A percentile compares a stretch with the other conserved stretches of the same genome.
phyloP scores from a whole-genome alignment of 2,797 vertebrate species.

The Pseudochromis fuscus region DNA sequence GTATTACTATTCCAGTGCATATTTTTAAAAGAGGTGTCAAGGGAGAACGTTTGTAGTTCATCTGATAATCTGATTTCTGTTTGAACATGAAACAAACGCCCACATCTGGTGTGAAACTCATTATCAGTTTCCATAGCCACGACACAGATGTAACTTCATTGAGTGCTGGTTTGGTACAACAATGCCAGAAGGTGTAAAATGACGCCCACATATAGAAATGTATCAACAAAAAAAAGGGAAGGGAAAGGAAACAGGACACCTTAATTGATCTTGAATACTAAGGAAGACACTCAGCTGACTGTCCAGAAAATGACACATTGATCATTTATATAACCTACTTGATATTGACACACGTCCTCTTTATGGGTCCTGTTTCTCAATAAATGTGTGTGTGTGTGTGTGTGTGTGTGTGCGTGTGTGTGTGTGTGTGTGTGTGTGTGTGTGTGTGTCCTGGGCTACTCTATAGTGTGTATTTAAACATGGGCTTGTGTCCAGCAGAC shows the following conservation, averaged over 20 bases:
- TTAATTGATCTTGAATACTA: not conserved
- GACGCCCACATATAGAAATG: not conserved
- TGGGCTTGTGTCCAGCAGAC: slow-evolving; percentile 40
- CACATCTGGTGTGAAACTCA: not conserved
- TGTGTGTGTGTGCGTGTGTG: slow-evolving; percentile 12
- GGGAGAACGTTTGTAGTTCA: not conserved
- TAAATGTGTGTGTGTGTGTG: not conserved
- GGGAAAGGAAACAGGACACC: not conserved
- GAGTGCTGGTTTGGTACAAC: not conserved
- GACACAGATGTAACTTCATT: not conserved
- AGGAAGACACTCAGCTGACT: not conserved
- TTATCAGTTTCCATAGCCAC: not conserved
- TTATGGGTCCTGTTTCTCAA: not conserved
- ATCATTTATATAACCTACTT: slow-evolving; percentile 3
- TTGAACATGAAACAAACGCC: not conserved
- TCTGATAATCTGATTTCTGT: not conserved
- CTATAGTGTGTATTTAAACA: slow-evolving; percentile 47
- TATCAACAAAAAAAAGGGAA: not conserved
- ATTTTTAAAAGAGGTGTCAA: not conserved
- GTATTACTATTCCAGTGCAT: not conserved
- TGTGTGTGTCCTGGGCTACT: slow-evolving; percentile 45
- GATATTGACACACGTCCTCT: slow-evolving; percentile 21
- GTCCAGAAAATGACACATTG: not conserved
- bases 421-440: not conserved
- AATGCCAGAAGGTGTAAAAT: not conserved